Base-by-base conservation (phyloP, 2,113 vertebrate species). In the Cephalopholis sonnerati region DNA sequence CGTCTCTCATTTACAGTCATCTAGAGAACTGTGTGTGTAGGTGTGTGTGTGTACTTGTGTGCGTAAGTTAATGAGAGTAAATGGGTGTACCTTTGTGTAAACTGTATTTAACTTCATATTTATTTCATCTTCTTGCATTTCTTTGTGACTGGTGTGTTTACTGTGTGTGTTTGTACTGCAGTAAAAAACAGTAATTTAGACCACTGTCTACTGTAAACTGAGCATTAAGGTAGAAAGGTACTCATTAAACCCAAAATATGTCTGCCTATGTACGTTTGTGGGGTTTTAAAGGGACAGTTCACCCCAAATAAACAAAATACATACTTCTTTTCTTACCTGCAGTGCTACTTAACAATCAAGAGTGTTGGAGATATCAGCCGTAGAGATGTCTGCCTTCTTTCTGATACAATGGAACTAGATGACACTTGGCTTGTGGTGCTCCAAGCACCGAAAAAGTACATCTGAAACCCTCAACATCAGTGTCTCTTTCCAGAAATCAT, bases 1-100 rank as follows among this genome's bases (percentile, higher is more conserved):
- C 48, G 2, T 66, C 48, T 83, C 69, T 83, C 81, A 67, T 70
- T 81, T 85, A 81, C 64, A 88, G 61, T 89, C 89, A 88, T 82
- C 7, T 66, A 39, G 72, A 85, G 66, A 91, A 69, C 61, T 25
- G 20, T 57, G 12, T 2, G 44, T 20, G 55, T 18, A 24, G 8
- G n/a, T 22, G 55, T 24, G 64, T 36, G n/a, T 29, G 32, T 61
- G 50, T 18, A 79, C 11, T 48, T 17, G n/a, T 48, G 18, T 29
- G 25, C 54, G 17, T 62, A 29, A 67, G 65, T 57, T 61, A 73
- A 85, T 74, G 57, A 80, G 9, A 55, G 61, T 55, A 79, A 46
- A 66, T 50, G 36, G 46, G 32, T 75, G 83, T 41, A 64, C 17
- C 27, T 57, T 75, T 77, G 61, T 48, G 53, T 85, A 69, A 87